Conservation (phyloP, 2,113 vertebrate genomes). For the Pachyramphus minor region DNA sequence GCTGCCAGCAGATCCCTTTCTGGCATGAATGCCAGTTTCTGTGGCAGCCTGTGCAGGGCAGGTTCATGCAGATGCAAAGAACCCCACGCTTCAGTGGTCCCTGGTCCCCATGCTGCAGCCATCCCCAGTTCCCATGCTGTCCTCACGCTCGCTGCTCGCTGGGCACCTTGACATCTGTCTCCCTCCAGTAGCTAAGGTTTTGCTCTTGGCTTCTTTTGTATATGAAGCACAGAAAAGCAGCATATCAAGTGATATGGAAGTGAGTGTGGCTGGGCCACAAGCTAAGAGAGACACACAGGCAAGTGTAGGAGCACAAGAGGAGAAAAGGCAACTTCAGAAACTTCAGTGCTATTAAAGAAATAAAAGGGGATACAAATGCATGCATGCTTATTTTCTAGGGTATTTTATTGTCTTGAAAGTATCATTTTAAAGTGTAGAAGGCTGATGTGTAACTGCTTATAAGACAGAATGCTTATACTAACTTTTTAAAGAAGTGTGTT, state of each 20-base stretch:
- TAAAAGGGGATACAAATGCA: background rate
- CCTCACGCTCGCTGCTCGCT: rapidly evolving
- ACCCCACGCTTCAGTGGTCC: too few relatives aligned
- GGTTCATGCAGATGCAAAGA: rapidly evolving
- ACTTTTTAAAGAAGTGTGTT: background rate
- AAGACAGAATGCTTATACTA: background rate
- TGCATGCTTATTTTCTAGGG: background rate
- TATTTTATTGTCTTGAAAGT: background rate
- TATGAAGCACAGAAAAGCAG: background rate
- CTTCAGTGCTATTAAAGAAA: background rate
- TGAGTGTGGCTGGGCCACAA: background rate
- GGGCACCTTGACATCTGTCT: background rate
- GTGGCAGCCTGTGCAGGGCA: background rate
- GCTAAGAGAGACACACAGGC: background rate
- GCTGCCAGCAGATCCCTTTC: background rate
- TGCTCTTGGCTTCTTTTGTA: rapidly evolving
- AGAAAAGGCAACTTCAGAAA: background rate
- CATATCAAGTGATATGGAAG: background rate
- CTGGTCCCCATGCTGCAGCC: background rate
- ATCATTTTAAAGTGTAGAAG: background rate
- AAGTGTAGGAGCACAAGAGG: background rate
- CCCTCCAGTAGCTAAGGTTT: background rate
- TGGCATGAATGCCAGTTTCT: rapidly evolving
- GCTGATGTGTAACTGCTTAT: background rate
- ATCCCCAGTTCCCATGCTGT: background rate